These are phyloP conservation scores for Pangasianodon gigas DNA, from an alignment of 2,113 vertebrate species.

Conservation along the genomic window DNA sequence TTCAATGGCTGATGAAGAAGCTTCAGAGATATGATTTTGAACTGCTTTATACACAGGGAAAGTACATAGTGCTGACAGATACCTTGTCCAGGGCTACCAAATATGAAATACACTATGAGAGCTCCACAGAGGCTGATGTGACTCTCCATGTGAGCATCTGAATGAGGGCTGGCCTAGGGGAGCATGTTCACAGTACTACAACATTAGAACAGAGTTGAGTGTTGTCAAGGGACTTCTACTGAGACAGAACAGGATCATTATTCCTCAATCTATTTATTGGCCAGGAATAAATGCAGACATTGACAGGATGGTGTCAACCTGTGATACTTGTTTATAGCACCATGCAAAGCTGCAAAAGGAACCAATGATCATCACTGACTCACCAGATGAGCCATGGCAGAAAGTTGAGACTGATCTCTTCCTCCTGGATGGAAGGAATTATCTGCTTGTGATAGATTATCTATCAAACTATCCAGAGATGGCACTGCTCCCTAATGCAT, in stretches of 20 bases:
- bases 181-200: slow-evolving; percentile 13
- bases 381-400: slow-evolving; percentile 26
- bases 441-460: slow-evolving; percentile 38
- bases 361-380: slow-evolving; percentile 15
- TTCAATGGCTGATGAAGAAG: slow-evolving; percentile 46
- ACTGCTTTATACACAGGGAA: slow-evolving; percentile 29
- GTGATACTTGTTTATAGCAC: slow-evolving; percentile 34
- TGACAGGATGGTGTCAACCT: slow-evolving; percentile 34
- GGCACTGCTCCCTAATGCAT: background rate
- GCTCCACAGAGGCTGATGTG: slow-evolving; percentile 30
- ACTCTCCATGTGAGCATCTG: slow-evolving; percentile 28
- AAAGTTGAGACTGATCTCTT: slow-evolving; percentile 37
- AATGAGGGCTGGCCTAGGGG: slow-evolving; percentile 1
- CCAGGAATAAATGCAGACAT: slow-evolving; percentile 38
- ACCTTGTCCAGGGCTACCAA: slow-evolving; percentile 1
- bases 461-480: slow-evolving; percentile 40
- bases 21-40: slow-evolving; percentile 22
- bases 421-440: slow-evolving; percentile 19
- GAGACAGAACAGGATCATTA: slow-evolving; percentile 34
- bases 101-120: background rate
- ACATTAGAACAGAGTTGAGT: slow-evolving; percentile 30
- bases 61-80: slow-evolving; percentile 33
- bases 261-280: slow-evolving; percentile 36
- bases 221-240: slow-evolving; percentile 36
- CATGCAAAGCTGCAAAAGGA: slow-evolving; percentile 23